Percentiles rank a stretch among this genome's conserved stretches.
These are phyloP conservation scores for Nomia melanderi DNA, from an alignment of 1,140 invertebrate species.

Conservation along the genomic window DNA sequence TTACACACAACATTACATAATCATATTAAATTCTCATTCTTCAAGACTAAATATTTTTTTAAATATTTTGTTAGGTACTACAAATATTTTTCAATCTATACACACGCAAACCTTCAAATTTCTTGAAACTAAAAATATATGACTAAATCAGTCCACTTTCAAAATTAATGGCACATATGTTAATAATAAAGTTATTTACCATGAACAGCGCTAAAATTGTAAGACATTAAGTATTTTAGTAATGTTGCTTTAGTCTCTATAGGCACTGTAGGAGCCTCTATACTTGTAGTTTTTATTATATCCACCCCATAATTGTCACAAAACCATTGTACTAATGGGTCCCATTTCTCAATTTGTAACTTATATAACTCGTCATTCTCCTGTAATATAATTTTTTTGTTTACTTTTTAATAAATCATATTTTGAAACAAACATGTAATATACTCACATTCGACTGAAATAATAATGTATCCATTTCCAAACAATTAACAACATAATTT, in stretches of 20 bases:
- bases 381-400: conserved; percentile 75
- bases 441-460: conserved; percentile 87
- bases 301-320: conserved; percentile 88
- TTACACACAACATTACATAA: no score
- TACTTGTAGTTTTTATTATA: conserved; percentile 86
- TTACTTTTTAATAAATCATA: neutral
- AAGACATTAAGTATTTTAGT: conserved; percentile 88
- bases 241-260: conserved; percentile 86
- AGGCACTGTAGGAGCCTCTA: conserved; percentile 85
- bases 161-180: no score
- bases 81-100: no score
- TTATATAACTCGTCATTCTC: conserved; percentile 87
- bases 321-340: conserved; percentile 94
- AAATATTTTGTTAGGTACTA: no score
- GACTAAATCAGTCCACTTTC: no score
- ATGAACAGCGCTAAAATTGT: conserved; percentile 88
- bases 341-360: conserved; percentile 92
- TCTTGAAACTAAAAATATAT: no score
- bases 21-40: no score
- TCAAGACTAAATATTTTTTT: no score
- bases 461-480: conserved; percentile 94
- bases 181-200: conserved; percentile 82
- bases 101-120: no score
- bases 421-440: neutral
- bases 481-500: conserved; percentile 89